A percentile compares a stretch with the other conserved stretches of the same genome.
Conservation (phyloP, 1,140 invertebrate species). For the Xylocopa sonorina region DNA sequence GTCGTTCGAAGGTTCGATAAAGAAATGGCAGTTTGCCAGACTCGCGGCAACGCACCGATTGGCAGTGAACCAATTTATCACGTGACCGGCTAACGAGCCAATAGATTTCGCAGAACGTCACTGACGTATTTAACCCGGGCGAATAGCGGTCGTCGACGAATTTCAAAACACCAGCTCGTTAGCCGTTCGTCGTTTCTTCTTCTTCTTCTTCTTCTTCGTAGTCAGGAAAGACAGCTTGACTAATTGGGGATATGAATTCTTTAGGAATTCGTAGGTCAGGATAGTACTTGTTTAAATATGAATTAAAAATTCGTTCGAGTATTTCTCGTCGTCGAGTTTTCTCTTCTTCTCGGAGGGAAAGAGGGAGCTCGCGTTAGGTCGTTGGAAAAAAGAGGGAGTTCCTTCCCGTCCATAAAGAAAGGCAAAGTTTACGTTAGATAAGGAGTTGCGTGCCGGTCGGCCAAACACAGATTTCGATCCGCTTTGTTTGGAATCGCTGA, state of each 20-base stretch:
- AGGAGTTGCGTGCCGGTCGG: slow-evolving; percentile 65
- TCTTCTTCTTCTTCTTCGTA: background rate
- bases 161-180: background rate
- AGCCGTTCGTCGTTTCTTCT: too few species aligned
- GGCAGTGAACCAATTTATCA: slow-evolving; percentile 47
- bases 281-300: too few species aligned
- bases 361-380: background rate
- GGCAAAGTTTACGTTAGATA: slow-evolving; percentile 74
- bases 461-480: slow-evolving; percentile 60
- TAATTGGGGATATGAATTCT: background rate
- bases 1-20: slow-evolving; percentile 40
- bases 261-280: background rate
- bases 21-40: slow-evolving; percentile 46
- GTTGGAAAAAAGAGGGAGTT: background rate
- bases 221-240: background rate
- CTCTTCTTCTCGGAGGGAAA: background rate
- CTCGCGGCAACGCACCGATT: slow-evolving; percentile 20
- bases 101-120: slow-evolving; percentile 47
- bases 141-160: slow-evolving; percentile 35
- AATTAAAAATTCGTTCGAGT: too few species aligned
- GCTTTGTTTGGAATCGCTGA: slow-evolving; percentile 73
- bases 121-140: slow-evolving; percentile 44
- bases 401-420: slow-evolving; percentile 64
- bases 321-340: background rate
- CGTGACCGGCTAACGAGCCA: slow-evolving; percentile 38